Evolutionary conservation across 2,888 invertebrate species (phyloP), one percentile per base, ranked within the genome.

Genomic region (Diaperis boleti): DNA sequence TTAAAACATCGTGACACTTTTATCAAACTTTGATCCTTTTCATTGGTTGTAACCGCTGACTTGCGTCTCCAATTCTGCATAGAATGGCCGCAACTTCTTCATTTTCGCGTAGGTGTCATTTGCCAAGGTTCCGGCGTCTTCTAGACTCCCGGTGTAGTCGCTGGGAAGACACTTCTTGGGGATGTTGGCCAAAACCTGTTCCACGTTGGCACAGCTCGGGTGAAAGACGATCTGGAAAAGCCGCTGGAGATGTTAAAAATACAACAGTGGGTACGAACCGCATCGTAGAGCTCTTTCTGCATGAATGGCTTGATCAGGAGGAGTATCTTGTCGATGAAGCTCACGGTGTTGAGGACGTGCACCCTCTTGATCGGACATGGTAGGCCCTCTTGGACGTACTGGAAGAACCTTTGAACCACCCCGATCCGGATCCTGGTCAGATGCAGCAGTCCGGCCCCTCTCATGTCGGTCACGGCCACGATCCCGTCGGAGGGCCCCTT

Each of bases 91-190:
- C 2, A 15, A 4, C 6, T 39, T 15, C 15, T 3, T 15, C 18
- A 39, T 39, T 39, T 39, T 13, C 6, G 1, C 5, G n/a, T 39
- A 39, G 3, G 39, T 39, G 8, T 39, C n/a, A 15, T 17, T 3
- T 8, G 39, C 15, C 2, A 39, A 10, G 2, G n/a, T 17, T 11
- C 7, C 3, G n/a, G n/a, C 11, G n/a, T 2, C n/a, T 3, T 14
- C 7, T 39, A 39, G 15, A 15, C 7, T 39, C 3, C 89, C 89
- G 35, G 88, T 88, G 66, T 88, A 89, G 71, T 89, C 88, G 76
- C 83, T 80, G 0, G 82, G 82, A 37, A 82, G 67, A 54, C 81
- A 77, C 59, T 81, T 77, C 50, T 74, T 62, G 1, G 82, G 81
- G 8, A 88, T 85, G 45, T 83, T 83, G 10, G 61, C 61, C 41